Conservation (phyloP, 2,888 invertebrate species). For the Eupithecia exiguata region DNA sequence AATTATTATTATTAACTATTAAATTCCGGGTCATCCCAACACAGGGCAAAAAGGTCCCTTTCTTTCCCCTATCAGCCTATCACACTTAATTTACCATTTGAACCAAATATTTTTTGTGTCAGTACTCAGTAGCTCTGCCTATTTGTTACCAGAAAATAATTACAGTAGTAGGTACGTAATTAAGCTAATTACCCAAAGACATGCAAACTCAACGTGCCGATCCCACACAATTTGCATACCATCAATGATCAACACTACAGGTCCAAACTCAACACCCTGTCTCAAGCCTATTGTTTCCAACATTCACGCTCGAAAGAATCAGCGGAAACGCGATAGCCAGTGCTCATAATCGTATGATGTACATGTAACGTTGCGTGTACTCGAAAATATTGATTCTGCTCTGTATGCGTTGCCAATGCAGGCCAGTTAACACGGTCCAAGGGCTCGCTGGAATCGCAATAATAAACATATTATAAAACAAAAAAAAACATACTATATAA, state of each 20-base stretch:
- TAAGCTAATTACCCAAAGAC: background rate
- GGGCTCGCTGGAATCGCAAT: slow-evolving; percentile 18
- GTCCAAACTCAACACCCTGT: slow-evolving; percentile 41
- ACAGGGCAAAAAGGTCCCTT: background rate
- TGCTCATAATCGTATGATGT: slow-evolving; percentile 47
- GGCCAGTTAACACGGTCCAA: slow-evolving; percentile 17
- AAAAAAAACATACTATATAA: too few species aligned
- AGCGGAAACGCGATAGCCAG: slow-evolving; percentile 47
- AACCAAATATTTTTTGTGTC: background rate
- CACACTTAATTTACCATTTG: background rate
- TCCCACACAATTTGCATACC: slow-evolving; percentile 4
- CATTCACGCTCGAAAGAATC: slow-evolving; percentile 48
- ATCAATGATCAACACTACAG: slow-evolving; percentile 37
- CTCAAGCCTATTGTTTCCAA: slow-evolving; percentile 45
- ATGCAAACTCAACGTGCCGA: slow-evolving; percentile 1
- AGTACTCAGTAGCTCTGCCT: background rate
- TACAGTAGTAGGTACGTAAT: background rate
- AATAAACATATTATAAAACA: background rate
- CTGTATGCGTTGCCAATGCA: slow-evolving; percentile 23
- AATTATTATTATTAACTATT: background rate
- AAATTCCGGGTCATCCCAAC: background rate
- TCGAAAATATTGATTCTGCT: slow-evolving; percentile 40
- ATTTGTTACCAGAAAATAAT: background rate
- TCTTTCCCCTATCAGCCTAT: background rate
- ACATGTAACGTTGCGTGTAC: slow-evolving; percentile 43